Conservation (phyloP, 2,113 vertebrate genomes). For the Hippocampus barbouri region DNA sequence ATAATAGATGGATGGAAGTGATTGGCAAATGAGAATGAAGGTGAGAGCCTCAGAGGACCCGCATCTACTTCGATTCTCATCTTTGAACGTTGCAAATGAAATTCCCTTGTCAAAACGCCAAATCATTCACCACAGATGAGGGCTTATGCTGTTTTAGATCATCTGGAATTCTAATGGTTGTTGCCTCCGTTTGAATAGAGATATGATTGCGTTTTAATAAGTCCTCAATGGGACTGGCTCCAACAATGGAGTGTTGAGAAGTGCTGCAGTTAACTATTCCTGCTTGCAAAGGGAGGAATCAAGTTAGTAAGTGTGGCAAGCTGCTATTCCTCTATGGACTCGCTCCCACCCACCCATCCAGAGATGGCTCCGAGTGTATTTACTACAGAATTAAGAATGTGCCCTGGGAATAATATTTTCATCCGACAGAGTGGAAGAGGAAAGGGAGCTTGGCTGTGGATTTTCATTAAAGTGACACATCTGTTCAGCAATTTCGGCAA, state of each 20-base stretch:
- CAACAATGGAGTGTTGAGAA: conserved; percentile 98
- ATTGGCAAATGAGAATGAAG: conserved; percentile 78
- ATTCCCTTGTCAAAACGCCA: conserved; percentile 99
- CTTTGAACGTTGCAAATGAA: conserved; percentile 99
- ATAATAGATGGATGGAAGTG: conserved; percentile 35
- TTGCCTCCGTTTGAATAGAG: conserved; percentile 99
- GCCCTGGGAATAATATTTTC: conserved; percentile 99
- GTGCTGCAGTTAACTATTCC: conserved; percentile 97
- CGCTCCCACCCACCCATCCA: conserved; percentile 76
- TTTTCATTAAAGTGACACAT: conserved; percentile 99
- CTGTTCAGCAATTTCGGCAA: conserved; percentile 99
- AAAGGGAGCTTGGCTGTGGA: conserved; percentile 96
- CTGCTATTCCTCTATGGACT: conserved; percentile 79
- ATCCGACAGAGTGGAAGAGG: conserved; percentile 85
- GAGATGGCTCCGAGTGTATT: conserved; percentile 97
- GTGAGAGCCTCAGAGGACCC: conserved; percentile 84
- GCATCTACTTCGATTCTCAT: conserved; percentile 92
- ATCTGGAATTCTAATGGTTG: conserved; percentile 99
- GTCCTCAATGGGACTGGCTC: conserved; percentile 96
- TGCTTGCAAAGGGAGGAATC: conserved; percentile 96
- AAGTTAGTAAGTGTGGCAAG: conserved; percentile 99
- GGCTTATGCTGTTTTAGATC: conserved; percentile 95
- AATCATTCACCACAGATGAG: conserved; percentile 99
- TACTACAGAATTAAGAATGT: conserved; percentile 99
- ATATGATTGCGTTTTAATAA: conserved; percentile 99